Conservation (phyloP, 2,113 vertebrate genomes). For the Podilymbus podiceps region DNA sequence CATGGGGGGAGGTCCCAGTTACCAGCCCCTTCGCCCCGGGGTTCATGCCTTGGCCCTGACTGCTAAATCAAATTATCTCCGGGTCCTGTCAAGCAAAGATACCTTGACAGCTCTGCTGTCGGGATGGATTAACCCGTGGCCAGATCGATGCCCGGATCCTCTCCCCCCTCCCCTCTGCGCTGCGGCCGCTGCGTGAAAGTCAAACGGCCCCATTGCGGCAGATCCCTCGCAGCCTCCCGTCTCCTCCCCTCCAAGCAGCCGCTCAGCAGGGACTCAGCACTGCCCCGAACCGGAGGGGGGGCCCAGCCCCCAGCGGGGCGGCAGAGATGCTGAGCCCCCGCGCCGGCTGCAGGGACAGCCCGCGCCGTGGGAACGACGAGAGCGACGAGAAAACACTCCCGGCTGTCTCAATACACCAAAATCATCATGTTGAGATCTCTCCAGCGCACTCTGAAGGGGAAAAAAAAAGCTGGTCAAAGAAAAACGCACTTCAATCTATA, state of each 20-base stretch:
- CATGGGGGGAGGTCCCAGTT: background rate
- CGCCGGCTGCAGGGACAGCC: background rate
- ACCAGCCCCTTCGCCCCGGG: background rate
- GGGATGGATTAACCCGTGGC: background rate
- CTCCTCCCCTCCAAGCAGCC: background rate
- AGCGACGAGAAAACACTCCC: background rate
- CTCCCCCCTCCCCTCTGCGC: background rate
- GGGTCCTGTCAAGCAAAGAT: background rate
- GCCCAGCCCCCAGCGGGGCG: background rate
- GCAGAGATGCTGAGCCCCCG: background rate
- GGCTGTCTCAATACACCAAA: background rate
- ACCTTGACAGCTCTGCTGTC: slow-evolving; percentile 14
- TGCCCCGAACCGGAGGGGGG: background rate
- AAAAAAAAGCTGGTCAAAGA: background rate
- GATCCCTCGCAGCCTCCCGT: background rate
- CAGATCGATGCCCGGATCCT: background rate
- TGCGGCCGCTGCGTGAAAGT: background rate
- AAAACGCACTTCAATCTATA: background rate
- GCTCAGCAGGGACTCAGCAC: background rate
- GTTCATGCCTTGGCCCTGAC: background rate
- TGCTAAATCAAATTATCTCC: slow-evolving; percentile 1
- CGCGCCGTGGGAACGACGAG: fast-evolving
- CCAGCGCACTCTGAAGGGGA: background rate
- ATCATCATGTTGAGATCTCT: background rate
- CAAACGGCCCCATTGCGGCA: background rate